phyloP scores from a whole-genome alignment of 2,113 vertebrate genomes.

The Mellivora capensis region DNA sequence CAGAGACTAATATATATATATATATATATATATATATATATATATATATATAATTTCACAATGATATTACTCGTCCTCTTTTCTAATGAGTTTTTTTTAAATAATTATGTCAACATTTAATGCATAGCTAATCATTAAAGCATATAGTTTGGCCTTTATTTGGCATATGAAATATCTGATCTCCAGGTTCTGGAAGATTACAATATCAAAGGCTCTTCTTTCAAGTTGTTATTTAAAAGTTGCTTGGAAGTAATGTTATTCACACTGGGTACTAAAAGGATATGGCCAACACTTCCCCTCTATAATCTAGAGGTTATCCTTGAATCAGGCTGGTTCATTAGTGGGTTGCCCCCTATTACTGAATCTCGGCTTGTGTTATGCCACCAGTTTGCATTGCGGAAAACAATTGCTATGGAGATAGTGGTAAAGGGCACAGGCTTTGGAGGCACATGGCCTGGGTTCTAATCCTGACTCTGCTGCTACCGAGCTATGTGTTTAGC shows the following conservation, averaged over 20 bases:
- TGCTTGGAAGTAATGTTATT: not conserved
- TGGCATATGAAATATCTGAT: not conserved
- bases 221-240: constrained; percentile 1
- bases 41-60: not conserved
- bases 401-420: not conserved
- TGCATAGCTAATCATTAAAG: not conserved
- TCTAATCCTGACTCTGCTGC: not conserved
- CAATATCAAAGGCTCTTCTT: not conserved
- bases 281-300: not conserved
- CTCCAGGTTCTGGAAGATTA: not conserved
- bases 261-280: not conserved
- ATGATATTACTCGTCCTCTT: not conserved
- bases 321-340: not conserved
- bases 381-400: not conserved
- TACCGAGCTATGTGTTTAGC: not conserved
- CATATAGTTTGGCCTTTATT: not conserved
- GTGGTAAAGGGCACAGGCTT: not conserved
- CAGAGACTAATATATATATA: not conserved
- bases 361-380: not conserved
- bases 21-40: too few species aligned
- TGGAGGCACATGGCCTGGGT: not conserved
- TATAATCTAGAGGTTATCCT: not conserved
- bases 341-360: not conserved
- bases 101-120: not conserved
- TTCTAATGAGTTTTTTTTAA: not conserved